phyloP scores from a whole-genome alignment of 2,797 vertebrate species.

The Hippoglossus hippoglossus region DNA sequence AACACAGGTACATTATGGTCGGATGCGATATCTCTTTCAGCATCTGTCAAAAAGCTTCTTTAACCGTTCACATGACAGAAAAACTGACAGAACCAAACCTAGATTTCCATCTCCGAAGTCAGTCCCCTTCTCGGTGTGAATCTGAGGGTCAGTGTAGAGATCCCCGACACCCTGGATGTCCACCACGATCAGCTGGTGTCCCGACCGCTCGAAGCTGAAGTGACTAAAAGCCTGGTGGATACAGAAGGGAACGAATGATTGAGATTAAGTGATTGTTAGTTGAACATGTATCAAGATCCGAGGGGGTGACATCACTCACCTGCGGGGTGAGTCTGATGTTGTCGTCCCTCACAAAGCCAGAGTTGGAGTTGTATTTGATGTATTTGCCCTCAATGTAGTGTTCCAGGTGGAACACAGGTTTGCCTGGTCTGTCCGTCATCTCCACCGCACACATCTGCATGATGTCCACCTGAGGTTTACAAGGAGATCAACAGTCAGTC shows the following conservation, averaged over 20 bases:
- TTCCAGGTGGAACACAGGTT: constrained; percentile 95
- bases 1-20: constrained; percentile 19
- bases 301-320: constrained; percentile 74
- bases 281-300: not conserved
- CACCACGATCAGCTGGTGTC: constrained; percentile 96
- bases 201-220: constrained; percentile 96
- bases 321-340: constrained; percentile 96
- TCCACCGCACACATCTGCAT: constrained; percentile 97
- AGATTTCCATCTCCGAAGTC: constrained; percentile 98
- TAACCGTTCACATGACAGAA: too few species aligned
- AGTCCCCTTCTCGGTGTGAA: constrained; percentile 93
- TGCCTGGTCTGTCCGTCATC: constrained; percentile 87
- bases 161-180: constrained; percentile 99
- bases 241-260: not conserved
- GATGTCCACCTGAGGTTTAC: constrained; percentile 91
- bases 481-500: not conserved
- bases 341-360: constrained; percentile 95
- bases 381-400: constrained; percentile 99
- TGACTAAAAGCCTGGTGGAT: constrained; percentile 93
- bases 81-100: constrained; percentile 80
- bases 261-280: not conserved
- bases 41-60: not conserved
- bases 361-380: constrained; percentile 99
- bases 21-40: not conserved
- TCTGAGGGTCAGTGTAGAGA: constrained; percentile 98